A percentile compares a stretch with the other conserved stretches of the same genome.
phyloP scores from a whole-genome alignment of 2,888 invertebrate species.

The Cosmia pyralina region DNA sequence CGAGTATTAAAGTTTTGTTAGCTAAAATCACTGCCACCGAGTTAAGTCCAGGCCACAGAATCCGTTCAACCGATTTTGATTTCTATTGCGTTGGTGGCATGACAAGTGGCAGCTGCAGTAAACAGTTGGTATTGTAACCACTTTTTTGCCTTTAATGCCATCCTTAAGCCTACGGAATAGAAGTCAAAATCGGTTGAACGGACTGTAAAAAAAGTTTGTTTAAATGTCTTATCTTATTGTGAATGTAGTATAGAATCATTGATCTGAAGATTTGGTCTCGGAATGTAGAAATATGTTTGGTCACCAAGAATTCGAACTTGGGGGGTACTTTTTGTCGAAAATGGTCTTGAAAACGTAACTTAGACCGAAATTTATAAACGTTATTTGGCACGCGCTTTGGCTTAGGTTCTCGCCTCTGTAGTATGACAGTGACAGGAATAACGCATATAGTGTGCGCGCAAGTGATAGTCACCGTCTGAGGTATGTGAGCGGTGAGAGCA shows the following conservation, averaged over 20 bases:
- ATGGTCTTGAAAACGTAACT: slow-evolving; percentile 4
- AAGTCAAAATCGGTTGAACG: too few relatives aligned
- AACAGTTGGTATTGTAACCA: too few relatives aligned
- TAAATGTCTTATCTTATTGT: too few relatives aligned
- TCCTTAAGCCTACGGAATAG: too few relatives aligned
- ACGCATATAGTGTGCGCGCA: background rate
- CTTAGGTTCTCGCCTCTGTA: background rate
- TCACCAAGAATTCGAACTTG: background rate
- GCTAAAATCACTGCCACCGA: background rate
- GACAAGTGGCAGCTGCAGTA: too few relatives aligned
- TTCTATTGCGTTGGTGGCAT: too few relatives aligned
- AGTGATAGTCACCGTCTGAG: too few relatives aligned
- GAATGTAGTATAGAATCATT: too few relatives aligned
- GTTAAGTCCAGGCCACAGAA: slow-evolving; percentile 1
- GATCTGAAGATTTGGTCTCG: slow-evolving; percentile 17
- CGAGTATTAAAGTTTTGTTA: background rate
- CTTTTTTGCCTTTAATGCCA: too few relatives aligned
- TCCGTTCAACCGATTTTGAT: too few relatives aligned
- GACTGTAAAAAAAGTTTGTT: too few relatives aligned
- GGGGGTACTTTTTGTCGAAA: background rate
- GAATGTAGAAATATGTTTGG: background rate
- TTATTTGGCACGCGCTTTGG: background rate
- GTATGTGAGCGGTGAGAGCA: too few relatives aligned
- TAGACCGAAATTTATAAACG: background rate
- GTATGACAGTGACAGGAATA: background rate